Evolutionary conservation across 2,797 vertebrate genomes (phyloP).

Genomic region (Semaprochilodus insignis): DNA sequence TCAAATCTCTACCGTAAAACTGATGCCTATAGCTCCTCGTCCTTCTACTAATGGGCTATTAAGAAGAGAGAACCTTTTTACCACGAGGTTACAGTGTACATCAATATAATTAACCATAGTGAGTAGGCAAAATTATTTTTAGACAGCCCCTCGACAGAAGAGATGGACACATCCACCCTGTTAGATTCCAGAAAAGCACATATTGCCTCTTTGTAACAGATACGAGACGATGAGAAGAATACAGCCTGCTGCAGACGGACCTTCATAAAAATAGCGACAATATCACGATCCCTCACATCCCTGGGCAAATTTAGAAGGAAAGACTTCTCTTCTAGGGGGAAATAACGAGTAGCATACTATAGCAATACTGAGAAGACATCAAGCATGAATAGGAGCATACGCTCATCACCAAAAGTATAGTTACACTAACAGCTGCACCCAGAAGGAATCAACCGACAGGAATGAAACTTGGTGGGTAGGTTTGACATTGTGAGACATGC

Average conservation of each 20-base stretch:
- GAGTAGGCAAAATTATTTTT: slow-evolving; percentile 37
- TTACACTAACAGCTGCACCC: no score
- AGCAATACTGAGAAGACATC: no score
- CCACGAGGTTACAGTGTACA: slow-evolving; percentile 2
- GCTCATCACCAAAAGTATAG: no score
- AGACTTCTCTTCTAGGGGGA: background rate
- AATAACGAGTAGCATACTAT: background rate
- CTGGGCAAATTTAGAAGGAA: background rate
- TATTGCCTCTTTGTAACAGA: background rate
- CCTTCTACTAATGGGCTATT: background rate
- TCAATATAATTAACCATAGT: slow-evolving; percentile 28
- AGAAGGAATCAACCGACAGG: no score
- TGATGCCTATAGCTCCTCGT: background rate
- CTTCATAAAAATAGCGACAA: background rate
- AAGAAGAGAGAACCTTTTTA: background rate
- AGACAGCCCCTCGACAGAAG: slow-evolving; percentile 53
- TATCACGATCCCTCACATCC: background rate
- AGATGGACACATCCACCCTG: slow-evolving; percentile 57
- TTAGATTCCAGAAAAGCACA: background rate
- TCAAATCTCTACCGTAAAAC: background rate
- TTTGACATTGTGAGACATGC: no score
- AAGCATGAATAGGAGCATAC: no score
- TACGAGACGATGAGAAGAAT: background rate
- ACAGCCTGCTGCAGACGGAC: background rate
- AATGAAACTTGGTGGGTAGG: no score